These are phyloP conservation scores for Bombyx huttoni DNA, from an alignment of 2,888 invertebrate species.

Conservation along the genomic window DNA sequence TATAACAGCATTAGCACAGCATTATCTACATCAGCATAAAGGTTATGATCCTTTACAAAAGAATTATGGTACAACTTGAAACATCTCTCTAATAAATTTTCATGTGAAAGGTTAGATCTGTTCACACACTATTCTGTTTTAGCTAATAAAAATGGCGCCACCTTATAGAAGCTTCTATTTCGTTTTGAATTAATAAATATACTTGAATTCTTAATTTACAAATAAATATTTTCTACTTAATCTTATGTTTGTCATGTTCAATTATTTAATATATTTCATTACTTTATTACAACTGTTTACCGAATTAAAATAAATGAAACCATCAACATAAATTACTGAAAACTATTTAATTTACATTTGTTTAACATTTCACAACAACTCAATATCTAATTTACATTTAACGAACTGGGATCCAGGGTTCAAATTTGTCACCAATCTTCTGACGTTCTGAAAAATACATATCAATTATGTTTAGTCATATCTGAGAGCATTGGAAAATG, in stretches of 20 bases:
- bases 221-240: no score
- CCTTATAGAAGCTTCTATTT: no score
- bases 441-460: conserved; percentile 68
- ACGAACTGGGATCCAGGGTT: conserved; percentile 78
- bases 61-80: background rate
- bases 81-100: background rate
- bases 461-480: background rate
- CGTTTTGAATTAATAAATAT: no score
- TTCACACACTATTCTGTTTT: background rate
- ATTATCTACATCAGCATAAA: conserved; percentile 41
- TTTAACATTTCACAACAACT: conserved; percentile 6
- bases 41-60: conserved; percentile 19
- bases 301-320: background rate
- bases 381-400: conserved; percentile 32
- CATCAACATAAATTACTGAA: background rate
- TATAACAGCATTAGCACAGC: conserved; percentile 38
- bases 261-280: no score
- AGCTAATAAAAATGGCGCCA: background rate
- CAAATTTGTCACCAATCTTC: conserved; percentile 74
- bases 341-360: background rate
- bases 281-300: no score
- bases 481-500: no score
- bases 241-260: no score
- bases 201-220: no score
- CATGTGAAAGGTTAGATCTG: background rate